Evolutionary conservation across 37 sponge, comb jelly and placozoan species (phyloP).

Genomic region (Chondrosia reniformis): DNA sequence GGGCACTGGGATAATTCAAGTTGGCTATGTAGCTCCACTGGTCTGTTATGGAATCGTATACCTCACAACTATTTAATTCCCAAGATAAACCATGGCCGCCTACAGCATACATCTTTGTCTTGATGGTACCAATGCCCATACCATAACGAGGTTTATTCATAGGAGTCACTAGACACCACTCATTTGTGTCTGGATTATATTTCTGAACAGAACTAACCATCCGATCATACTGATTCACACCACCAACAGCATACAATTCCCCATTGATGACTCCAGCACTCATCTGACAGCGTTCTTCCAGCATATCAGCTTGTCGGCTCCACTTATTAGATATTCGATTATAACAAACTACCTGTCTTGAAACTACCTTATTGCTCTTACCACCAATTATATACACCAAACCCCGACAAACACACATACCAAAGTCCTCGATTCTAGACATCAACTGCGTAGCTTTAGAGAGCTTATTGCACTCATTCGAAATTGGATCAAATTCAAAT

Average conservation of each 20-base stretch:
- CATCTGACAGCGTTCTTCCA: conserved; percentile 73
- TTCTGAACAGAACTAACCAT: conserved; percentile 71
- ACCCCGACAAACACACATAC: conserved; percentile 49
- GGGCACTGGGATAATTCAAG: conserved; percentile 54
- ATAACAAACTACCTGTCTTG: conserved; percentile 69
- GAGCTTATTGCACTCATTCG: conserved; percentile 55
- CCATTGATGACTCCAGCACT: conserved; percentile 53
- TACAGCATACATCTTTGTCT: conserved; percentile 48
- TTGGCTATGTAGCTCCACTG: conserved; percentile 40
- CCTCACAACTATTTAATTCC: conserved; percentile 51
- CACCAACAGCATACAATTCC: conserved; percentile 78
- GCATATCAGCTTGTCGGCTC: conserved; percentile 51
- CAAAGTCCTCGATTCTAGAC: conserved; percentile 79
- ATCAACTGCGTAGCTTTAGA: conserved; percentile 45
- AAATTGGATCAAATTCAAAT: conserved; percentile 46
- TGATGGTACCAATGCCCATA: conserved; percentile 37
- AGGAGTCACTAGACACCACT: conserved; percentile 53
- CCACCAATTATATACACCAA: conserved; percentile 79
- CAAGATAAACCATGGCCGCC: conserved; percentile 82
- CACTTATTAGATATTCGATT: conserved; percentile 62
- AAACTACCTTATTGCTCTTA: conserved; percentile 62
- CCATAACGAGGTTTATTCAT: conserved; percentile 73
- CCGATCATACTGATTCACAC: conserved; percentile 68
- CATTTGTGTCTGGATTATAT: conserved; percentile 47
- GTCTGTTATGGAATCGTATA: conserved; percentile 55